phyloP scores from a whole-genome alignment of 2,797 vertebrate species.

The Spinus olivaceus region DNA sequence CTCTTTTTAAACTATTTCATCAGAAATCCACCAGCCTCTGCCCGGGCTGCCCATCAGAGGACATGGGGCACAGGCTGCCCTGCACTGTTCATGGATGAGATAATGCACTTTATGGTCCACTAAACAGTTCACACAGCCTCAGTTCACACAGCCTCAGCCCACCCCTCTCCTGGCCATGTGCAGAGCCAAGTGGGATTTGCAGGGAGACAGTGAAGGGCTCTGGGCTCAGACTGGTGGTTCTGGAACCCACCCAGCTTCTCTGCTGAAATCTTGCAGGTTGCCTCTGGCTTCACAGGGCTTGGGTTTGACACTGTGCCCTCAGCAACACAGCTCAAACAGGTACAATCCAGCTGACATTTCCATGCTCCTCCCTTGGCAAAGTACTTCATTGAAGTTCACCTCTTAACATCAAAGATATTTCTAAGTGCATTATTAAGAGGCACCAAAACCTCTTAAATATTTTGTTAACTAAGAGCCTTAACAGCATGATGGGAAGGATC shows the following conservation, averaged over 20 bases:
- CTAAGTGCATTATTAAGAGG: neutral
- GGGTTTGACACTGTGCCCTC: neutral
- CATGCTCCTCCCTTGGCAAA: neutral
- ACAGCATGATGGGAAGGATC: neutral
- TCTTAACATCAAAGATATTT: neutral
- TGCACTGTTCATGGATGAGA: neutral
- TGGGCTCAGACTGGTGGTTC: neutral
- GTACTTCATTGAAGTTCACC: neutral
- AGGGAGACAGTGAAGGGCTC: neutral
- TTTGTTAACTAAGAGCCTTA: neutral
- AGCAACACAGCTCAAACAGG: neutral
- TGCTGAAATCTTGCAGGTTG: neutral
- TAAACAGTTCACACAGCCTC: neutral
- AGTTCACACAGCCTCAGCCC: neutral
- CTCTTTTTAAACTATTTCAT: neutral
- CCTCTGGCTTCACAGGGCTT: neutral
- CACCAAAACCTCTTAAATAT: neutral
- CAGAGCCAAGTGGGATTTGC: neutral
- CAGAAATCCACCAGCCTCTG: neutral
- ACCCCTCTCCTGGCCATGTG: rapidly evolving
- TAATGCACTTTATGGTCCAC: neutral
- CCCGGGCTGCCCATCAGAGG: neutral
- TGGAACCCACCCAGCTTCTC: neutral
- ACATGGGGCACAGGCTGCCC: neutral
- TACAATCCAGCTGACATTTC: neutral